Conservation (phyloP, 2,888 invertebrate genomes). For the Deilephila elpenor region DNA sequence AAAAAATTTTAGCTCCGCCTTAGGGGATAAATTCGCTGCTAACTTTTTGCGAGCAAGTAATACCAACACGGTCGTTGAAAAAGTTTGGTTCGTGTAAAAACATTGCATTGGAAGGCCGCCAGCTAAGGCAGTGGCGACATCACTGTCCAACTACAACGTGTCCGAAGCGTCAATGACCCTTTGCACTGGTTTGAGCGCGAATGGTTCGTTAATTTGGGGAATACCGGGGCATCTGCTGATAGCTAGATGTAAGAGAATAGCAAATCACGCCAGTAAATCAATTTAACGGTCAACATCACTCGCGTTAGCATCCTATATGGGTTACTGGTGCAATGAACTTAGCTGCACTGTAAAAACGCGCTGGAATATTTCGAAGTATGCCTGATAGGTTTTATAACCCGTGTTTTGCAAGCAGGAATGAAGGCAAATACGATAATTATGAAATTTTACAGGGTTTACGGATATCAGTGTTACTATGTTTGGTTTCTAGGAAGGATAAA, state of each 20-base stretch:
- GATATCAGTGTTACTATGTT: too few relatives aligned
- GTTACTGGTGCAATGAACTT: constrained; percentile 21
- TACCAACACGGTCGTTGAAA: constrained; percentile 52
- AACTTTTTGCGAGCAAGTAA: constrained; percentile 54
- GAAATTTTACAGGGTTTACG: too few relatives aligned
- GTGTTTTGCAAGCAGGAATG: background rate
- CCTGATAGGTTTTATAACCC: constrained; percentile 3
- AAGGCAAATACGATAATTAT: background rate
- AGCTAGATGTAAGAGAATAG: constrained; percentile 16
- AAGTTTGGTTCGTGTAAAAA: constrained; percentile 58
- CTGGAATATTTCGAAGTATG: background rate
- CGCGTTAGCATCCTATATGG: constrained; percentile 15
- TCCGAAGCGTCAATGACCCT: constrained; percentile 46
- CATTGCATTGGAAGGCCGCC: constrained; percentile 59
- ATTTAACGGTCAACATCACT: constrained; percentile 21
- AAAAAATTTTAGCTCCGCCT: constrained; percentile 38
- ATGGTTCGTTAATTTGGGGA: background rate
- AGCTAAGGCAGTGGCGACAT: constrained; percentile 40
- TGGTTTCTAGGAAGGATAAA: too few relatives aligned
- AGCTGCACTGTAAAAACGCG: constrained; percentile 4
- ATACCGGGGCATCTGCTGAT: background rate
- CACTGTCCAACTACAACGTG: constrained; percentile 45
- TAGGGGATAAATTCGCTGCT: constrained; percentile 48
- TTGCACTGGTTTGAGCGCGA: constrained; percentile 31
- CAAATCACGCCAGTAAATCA: constrained; percentile 22